phyloP scores from a whole-genome alignment of 2,113 vertebrate species.

The Excalfactoria chinensis region DNA sequence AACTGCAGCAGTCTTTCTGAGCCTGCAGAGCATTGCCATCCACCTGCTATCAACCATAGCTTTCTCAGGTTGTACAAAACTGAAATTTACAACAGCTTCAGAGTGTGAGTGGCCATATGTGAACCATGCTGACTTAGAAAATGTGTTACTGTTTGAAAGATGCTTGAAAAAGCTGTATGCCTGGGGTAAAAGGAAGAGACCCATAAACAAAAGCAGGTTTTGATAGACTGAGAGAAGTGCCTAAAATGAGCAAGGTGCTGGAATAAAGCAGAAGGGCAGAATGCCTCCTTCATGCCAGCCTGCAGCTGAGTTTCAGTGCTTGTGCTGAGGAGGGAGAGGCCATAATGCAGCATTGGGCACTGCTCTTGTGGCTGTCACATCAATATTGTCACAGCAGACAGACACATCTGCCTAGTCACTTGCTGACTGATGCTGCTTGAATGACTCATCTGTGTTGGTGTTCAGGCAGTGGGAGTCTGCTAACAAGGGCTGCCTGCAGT shows the following conservation, averaged over 20 bases:
- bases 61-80: not conserved
- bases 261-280: not conserved
- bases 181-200: not conserved
- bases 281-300: not conserved
- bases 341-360: not conserved
- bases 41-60: not conserved
- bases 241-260: not conserved
- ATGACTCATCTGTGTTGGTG: slow-evolving; percentile 23
- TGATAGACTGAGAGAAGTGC: not conserved
- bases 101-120: not conserved
- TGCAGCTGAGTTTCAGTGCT: not conserved
- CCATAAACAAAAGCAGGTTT: not conserved
- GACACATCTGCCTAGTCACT: not conserved
- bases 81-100: not conserved
- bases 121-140: not conserved
- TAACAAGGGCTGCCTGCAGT: not conserved
- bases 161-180: not conserved
- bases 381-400: not conserved
- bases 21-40: not conserved
- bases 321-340: not conserved
- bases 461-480: slow-evolving; percentile 7
- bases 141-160: not conserved
- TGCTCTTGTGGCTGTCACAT: not conserved
- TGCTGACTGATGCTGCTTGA: not conserved
- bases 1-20: not conserved